These are phyloP conservation scores for Eudasyphora cyanicolor DNA, from an alignment of 2,888 invertebrate species.

Conservation along the genomic window DNA sequence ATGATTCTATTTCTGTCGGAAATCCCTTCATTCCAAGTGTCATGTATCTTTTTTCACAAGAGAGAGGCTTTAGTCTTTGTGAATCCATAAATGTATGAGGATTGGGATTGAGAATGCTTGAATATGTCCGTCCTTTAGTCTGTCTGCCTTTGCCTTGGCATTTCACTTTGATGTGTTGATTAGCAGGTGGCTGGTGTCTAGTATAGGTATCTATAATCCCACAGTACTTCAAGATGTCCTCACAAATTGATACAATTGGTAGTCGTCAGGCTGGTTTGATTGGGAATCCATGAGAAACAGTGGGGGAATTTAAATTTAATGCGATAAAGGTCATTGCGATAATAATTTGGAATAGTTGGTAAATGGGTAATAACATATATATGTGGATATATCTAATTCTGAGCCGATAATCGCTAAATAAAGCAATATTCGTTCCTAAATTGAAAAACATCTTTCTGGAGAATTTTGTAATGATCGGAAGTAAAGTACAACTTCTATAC, in stretches of 20 bases:
- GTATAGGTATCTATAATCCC: background rate
- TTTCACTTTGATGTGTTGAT: slow-evolving; percentile 62
- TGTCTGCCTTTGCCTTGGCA: slow-evolving; percentile 34
- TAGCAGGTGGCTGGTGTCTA: slow-evolving; percentile 58
- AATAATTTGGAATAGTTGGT: no score
- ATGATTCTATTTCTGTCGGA: slow-evolving; percentile 27
- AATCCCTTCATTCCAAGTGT: background rate
- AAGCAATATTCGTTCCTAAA: no score
- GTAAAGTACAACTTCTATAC: no score
- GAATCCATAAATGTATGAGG: slow-evolving; percentile 26
- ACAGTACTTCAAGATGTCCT: slow-evolving; percentile 45
- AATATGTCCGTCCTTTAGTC: slow-evolving; percentile 30
- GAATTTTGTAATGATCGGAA: no score
- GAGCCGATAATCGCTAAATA: no score
- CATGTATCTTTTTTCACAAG: background rate
- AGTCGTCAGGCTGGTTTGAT: background rate
- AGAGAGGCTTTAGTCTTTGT: slow-evolving; percentile 2
- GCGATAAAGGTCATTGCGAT: no score
- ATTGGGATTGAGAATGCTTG: background rate
- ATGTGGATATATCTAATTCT: no score
- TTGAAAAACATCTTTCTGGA: no score
- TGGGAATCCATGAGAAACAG: background rate
- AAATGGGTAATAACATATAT: no score
- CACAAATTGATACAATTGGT: slow-evolving; percentile 50
- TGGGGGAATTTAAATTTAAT: no score